phyloP scores from a whole-genome alignment of 2,888 invertebrate species.

The Dryobota labecula region DNA sequence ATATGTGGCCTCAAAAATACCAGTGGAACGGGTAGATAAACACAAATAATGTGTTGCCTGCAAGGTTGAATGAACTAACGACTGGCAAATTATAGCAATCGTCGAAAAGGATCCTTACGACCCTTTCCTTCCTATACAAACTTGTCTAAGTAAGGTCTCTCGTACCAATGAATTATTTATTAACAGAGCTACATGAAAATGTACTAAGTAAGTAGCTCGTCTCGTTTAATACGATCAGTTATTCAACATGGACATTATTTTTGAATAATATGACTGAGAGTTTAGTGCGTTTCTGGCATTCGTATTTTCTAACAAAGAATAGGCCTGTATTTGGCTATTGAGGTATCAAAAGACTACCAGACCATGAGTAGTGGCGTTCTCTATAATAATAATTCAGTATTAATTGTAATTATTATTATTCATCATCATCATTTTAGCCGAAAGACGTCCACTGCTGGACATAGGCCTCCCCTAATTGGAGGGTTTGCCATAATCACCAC shows the following conservation, averaged over 20 bases:
- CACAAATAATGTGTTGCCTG: conserved; percentile 25
- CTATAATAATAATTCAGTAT: not conserved
- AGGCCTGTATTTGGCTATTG: not conserved
- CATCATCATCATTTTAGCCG: no score
- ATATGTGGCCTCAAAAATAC: no score
- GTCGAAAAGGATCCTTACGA: conserved; percentile 32
- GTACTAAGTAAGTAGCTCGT: conserved; percentile 31
- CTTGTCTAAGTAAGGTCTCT: conserved; percentile 47
- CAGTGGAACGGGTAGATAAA: conserved; percentile 14
- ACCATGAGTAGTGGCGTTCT: not conserved
- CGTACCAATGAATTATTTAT: conserved; percentile 59
- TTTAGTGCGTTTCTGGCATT: not conserved
- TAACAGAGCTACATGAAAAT: conserved; percentile 20
- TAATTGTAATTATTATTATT: no score
- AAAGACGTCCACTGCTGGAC: no score
- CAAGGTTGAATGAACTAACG: conserved; percentile 51
- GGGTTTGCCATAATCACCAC: no score
- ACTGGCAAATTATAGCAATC: conserved; percentile 53
- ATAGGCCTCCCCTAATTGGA: no score
- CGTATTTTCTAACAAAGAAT: not conserved
- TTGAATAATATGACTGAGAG: not conserved
- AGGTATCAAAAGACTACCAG: not conserved
- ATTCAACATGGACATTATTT: conserved; percentile 6
- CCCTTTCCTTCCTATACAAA: conserved; percentile 42
- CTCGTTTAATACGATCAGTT: conserved; percentile 20